Evolutionary conservation across 2,888 invertebrate genomes (phyloP).

Genomic region (Panorpa germanica): DNA sequence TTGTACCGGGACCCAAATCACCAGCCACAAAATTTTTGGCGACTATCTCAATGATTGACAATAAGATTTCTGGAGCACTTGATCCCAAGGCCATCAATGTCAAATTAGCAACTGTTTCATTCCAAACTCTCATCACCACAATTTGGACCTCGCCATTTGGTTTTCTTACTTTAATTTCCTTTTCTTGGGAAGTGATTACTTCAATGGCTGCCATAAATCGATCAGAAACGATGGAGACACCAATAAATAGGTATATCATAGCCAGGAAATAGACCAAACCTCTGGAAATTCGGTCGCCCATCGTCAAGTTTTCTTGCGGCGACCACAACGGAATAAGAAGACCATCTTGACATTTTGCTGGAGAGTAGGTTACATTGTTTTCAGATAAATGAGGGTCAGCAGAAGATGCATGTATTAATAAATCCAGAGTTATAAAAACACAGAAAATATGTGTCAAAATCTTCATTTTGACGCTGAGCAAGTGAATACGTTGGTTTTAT

Average conservation of each 20-base stretch:
- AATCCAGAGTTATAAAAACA: too few relatives aligned
- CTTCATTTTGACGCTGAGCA: too few relatives aligned
- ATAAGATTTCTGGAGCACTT: constrained; percentile 92
- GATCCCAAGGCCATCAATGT: constrained; percentile 98
- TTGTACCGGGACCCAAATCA: constrained; percentile 94
- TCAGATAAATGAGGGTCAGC: too few relatives aligned
- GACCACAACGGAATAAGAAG: constrained; percentile 76
- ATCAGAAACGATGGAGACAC: constrained; percentile 96
- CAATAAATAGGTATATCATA: constrained; percentile 90
- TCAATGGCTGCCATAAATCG: constrained; percentile 99
- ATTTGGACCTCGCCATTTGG: constrained; percentile 76
- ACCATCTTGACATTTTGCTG: constrained; percentile 61
- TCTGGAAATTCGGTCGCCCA: constrained; percentile 61
- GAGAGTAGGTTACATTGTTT: too few relatives aligned
- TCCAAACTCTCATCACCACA: constrained; percentile 91
- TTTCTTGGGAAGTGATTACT: constrained; percentile 95
- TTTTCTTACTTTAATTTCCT: constrained; percentile 79
- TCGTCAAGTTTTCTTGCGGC: constrained; percentile 58
- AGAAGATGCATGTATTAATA: too few relatives aligned
- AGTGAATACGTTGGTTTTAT: too few relatives aligned
- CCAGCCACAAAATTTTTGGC: constrained; percentile 91
- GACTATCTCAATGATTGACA: constrained; percentile 95
- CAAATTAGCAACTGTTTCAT: constrained; percentile 96
- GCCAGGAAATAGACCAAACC: constrained; percentile 79
- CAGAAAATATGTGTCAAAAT: too few relatives aligned